Conservation (phyloP, 53 echinoderm and acorn worm genomes). For the Pentamera pediparva region DNA sequence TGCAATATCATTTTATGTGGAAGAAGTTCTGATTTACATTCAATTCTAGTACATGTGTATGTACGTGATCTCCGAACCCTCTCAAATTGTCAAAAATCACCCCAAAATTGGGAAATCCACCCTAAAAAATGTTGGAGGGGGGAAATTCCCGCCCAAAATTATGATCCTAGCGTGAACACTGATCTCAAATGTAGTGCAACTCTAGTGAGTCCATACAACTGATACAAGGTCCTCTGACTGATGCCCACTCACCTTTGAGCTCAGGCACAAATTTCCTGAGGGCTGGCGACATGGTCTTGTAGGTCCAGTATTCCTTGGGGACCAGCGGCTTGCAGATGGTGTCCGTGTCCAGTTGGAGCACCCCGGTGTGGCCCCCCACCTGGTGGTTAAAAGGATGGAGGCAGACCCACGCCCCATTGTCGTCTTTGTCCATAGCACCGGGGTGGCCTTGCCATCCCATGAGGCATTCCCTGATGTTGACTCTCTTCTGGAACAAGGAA, state of each 20-base stretch:
- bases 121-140: background rate
- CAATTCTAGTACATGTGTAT: too few species aligned
- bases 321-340: constrained; percentile 48
- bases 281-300: constrained; percentile 28
- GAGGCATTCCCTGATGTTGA: constrained; percentile 12
- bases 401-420: constrained; percentile 22
- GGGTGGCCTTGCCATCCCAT: constrained; percentile 37
- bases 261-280: constrained; percentile 42
- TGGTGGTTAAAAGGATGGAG: constrained; percentile 47
- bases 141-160: too few species aligned
- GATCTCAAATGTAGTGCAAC: too few species aligned
- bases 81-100: background rate
- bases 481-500: too few species aligned
- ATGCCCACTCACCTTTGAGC: constrained; percentile 29
- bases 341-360: constrained; percentile 27
- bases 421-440: constrained; percentile 10
- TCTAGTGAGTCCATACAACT: background rate
- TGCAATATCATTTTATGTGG: too few species aligned
- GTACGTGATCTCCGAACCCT: too few species aligned
- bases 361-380: constrained; percentile 48
- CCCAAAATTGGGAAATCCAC: background rate
- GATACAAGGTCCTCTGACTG: background rate
- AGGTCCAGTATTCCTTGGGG: constrained; percentile 29
- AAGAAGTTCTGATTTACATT: too few species aligned
- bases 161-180: too few species aligned